A percentile compares a stretch with the other conserved stretches of the same genome.
Conservation (phyloP, 2,797 vertebrate genomes). For the Gila robusta region DNA sequence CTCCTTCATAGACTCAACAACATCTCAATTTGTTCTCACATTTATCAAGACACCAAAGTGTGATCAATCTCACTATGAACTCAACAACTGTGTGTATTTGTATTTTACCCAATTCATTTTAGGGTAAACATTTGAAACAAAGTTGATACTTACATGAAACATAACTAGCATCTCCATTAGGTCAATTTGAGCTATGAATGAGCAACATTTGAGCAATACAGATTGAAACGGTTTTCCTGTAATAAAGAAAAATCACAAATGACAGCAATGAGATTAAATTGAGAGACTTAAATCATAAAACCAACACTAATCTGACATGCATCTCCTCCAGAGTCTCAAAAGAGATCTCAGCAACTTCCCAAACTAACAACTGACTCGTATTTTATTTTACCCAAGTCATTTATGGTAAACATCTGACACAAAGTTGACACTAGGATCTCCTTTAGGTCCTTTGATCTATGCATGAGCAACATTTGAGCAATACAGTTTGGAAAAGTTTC, state of each 20-base stretch:
- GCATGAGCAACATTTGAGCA: not conserved
- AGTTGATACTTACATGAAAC: not conserved
- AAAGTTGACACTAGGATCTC: not conserved
- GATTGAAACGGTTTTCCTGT: not conserved
- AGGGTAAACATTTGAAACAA: not conserved
- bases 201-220: not conserved
- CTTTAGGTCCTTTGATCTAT: not conserved
- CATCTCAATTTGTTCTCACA: not conserved
- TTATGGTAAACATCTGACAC: not conserved
- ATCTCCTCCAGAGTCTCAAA: not conserved
- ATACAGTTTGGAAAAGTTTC: not conserved
- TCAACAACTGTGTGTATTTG: too few relatives aligned
- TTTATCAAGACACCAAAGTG: not conserved
- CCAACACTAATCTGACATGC: not conserved
- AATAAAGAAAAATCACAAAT: not conserved
- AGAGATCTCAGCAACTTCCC: not conserved
- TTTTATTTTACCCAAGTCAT: not conserved
- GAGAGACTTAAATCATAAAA: not conserved
- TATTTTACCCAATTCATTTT: not conserved
- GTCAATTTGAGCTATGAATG: not conserved
- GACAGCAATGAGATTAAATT: not conserved
- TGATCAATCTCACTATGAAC: too few relatives aligned
- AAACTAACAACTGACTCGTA: not conserved
- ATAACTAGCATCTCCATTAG: not conserved
- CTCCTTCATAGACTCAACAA: not conserved